A percentile compares a stretch with the other conserved stretches of the same genome.
Evolutionary conservation across 2,797 vertebrate genomes (phyloP).

Genomic region (Siniperca obscura): DNA sequence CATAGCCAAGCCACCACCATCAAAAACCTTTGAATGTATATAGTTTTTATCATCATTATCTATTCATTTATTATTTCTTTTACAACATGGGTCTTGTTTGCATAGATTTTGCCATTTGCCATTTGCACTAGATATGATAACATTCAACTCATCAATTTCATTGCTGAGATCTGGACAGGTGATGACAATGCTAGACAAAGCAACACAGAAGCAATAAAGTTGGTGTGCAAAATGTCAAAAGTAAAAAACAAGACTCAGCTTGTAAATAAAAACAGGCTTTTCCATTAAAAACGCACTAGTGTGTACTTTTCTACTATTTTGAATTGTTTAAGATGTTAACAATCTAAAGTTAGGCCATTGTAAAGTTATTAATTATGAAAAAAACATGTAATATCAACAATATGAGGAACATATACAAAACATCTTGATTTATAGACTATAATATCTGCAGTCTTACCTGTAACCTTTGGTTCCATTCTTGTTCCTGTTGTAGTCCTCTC

Average conservation of each 20-base stretch:
- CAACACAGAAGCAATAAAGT: neutral
- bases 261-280: neutral
- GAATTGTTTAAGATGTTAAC: neutral
- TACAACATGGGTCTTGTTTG: neutral
- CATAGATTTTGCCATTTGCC: neutral
- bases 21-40: neutral
- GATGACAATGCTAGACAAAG: neutral
- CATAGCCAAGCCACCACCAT: neutral
- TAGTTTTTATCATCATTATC: neutral
- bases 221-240: neutral
- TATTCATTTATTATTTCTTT: neutral
- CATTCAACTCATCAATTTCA: neutral
- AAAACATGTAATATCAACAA: neutral
- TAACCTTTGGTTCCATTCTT: constrained; percentile 78
- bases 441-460: constrained; percentile 56
- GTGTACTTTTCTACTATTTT: neutral
- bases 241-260: neutral
- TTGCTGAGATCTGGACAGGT: neutral
- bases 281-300: neutral
- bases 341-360: neutral
- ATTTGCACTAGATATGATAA: neutral
- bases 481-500: constrained; percentile 82
- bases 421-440: neutral
- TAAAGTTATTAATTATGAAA: neutral
- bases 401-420: neutral